A percentile compares a stretch with the other conserved stretches of the same genome.
Evolutionary conservation across 2,113 vertebrate species (phyloP).

Genomic region (Columba janthina): DNA sequence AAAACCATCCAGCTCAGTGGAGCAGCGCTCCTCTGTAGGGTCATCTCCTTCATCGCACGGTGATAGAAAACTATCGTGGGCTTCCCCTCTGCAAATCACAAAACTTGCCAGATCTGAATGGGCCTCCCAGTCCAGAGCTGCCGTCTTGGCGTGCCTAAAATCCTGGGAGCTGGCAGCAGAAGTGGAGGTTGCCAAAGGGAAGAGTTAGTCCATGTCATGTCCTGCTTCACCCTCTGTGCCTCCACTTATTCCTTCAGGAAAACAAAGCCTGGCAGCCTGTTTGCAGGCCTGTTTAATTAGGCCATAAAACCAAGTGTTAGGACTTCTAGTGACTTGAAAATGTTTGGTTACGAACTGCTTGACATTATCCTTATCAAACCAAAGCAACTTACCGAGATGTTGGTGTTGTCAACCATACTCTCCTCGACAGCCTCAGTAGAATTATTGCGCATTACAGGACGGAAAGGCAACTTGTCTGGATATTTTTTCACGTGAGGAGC

Average conservation of each 20-base stretch:
- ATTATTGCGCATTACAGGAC: background rate
- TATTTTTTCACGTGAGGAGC: background rate
- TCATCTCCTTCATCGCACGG: background rate
- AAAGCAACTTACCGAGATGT: background rate
- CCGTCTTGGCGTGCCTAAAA: background rate
- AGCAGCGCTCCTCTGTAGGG: background rate
- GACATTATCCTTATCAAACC: background rate
- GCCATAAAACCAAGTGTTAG: background rate
- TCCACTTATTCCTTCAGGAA: background rate
- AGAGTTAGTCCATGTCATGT: fast-evolving
- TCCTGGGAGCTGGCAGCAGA: background rate
- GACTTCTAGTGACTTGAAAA: background rate
- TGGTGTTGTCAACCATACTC: background rate
- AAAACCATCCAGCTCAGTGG: background rate
- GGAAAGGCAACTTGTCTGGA: background rate
- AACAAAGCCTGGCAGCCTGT: background rate
- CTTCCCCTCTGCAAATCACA: background rate
- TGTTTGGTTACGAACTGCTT: background rate
- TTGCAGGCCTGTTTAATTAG: background rate
- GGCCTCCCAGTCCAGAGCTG: background rate
- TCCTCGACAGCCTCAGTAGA: background rate
- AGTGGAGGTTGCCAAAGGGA: background rate
- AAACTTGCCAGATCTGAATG: background rate
- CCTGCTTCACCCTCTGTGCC: background rate
- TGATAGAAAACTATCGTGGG: background rate